Percentiles rank a stretch among this genome's conserved stretches.
These are phyloP conservation scores for Microplitis manilae DNA, from an alignment of 2,888 invertebrate species.

Conservation along the genomic window DNA sequence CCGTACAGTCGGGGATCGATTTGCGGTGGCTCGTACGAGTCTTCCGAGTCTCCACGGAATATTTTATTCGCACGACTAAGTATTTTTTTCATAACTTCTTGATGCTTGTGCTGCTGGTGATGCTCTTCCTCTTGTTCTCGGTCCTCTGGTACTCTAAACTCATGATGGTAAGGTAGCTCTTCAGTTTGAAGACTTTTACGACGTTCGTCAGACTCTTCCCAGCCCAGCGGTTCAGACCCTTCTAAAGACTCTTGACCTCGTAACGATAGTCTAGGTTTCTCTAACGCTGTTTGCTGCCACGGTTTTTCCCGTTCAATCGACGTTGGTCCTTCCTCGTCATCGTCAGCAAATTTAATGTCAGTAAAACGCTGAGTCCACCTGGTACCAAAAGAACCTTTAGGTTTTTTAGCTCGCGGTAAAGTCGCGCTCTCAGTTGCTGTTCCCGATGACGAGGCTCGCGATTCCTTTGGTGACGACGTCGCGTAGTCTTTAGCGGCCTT, in stretches of 20 bases:
- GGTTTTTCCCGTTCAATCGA: conserved; percentile 59
- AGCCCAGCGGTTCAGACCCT: conserved; percentile 44
- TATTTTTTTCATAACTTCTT: not conserved
- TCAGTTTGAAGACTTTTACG: conserved; percentile 43
- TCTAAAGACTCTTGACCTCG: conserved; percentile 55
- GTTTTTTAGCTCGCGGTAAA: conserved; percentile 75
- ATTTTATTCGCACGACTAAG: conserved; percentile 28
- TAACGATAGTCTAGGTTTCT: conserved; percentile 63
- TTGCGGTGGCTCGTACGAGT: conserved; percentile 52
- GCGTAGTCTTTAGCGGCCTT: conserved; percentile 68
- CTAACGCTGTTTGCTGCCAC: conserved; percentile 66
- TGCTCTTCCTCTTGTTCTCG: conserved; percentile 48
- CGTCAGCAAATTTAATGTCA: conserved; percentile 63
- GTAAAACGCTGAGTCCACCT: conserved; percentile 71
- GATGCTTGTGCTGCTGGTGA: conserved; percentile 13
- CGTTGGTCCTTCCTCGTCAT: conserved; percentile 56
- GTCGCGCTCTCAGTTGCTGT: conserved; percentile 76
- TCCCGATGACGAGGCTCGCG: conserved; percentile 68
- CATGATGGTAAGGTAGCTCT: conserved; percentile 42
- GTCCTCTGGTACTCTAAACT: conserved; percentile 45
- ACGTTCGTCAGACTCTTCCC: conserved; percentile 52
- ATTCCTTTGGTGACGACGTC: conserved; percentile 73
- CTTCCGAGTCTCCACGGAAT: conserved; percentile 46
- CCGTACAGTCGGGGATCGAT: conserved; percentile 61
- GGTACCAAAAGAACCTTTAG: conserved; percentile 72